Percentiles rank a stretch among this genome's conserved stretches.
These are phyloP conservation scores for Campylorhamphus procurvoides DNA, from an alignment of 2,113 vertebrate species.

Conservation along the genomic window DNA sequence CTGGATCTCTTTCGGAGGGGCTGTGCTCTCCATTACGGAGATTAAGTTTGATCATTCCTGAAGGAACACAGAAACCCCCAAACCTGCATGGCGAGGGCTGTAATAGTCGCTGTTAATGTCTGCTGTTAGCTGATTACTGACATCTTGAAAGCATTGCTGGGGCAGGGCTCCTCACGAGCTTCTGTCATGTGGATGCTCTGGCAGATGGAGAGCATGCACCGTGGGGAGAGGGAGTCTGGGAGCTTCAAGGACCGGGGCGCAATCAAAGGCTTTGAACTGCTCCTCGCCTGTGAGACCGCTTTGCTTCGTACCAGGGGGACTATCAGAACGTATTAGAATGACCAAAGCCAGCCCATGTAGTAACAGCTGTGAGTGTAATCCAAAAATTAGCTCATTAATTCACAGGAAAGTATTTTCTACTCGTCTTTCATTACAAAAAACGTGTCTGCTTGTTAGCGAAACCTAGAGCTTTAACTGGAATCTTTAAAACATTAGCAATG, in stretches of 20 bases:
- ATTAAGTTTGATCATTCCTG: conserved; percentile 49
- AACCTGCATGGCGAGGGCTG: conserved; percentile 2
- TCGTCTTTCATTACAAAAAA: conserved; percentile 38
- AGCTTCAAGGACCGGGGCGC: conserved; percentile 70
- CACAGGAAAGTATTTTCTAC: conserved; percentile 68
- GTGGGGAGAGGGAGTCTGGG: conserved; percentile 54
- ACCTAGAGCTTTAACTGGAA: conserved; percentile 11
- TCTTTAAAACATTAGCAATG: conserved; percentile 47
- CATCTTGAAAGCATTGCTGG: conserved; percentile 82
- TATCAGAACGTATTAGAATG: conserved; percentile 80
- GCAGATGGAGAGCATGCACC: conserved; percentile 35
- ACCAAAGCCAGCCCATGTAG: conserved; percentile 74
- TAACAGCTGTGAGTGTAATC: conserved; percentile 76
- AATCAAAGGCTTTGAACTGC: conserved; percentile 75
- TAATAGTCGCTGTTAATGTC: conserved; percentile 50
- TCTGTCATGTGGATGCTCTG: conserved; percentile 70
- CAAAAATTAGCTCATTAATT: conserved; percentile 75
- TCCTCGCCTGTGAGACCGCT: conserved; percentile 73
- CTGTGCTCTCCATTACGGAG: background rate
- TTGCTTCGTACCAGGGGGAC: conserved; percentile 63
- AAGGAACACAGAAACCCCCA: conserved; percentile 32
- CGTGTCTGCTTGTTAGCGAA: conserved; percentile 31
- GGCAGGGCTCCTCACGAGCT: conserved; percentile 54
- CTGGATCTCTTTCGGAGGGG: background rate
- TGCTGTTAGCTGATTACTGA: conserved; percentile 79